Evolutionary conservation across 1,140 invertebrate genomes (phyloP), one percentile per base, ranked within the genome.

Genomic region (Trialeurodes vaporariorum): DNA sequence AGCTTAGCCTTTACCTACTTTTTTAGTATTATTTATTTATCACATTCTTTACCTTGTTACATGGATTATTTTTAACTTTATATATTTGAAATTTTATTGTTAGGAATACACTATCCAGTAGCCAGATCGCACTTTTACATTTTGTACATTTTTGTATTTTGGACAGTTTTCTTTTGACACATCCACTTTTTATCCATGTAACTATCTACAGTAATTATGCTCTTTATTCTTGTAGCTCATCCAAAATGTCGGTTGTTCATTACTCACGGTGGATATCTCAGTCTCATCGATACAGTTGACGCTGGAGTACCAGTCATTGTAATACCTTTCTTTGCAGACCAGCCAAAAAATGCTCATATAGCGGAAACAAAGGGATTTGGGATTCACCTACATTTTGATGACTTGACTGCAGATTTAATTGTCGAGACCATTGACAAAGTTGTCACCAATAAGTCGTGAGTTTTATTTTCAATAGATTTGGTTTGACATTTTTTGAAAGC

Each of bases 291-390:
- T 70, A 76, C 80, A 0, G 72, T 81, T 27, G 74, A 75, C 62
- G 70, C 69, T 59, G 76, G 79, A 11, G 78, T 82, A 21, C 81
- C 82, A 0, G 77, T 83, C 69, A 70, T 84, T 25, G 80, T 79
- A 68, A 77, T 88, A 11, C 86, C 87, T 0, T 71, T 89, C 26
- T 83, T 85, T 68, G 81, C 79, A 0, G 88, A 90, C 70, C 86
- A 89, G 72, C 78, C 76, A 9, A 76, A 79, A 65, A 81, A 81
- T 65, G 71, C 75, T 2, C 74, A 70, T 70, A 75, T 76, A 74
- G 76, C 77, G 60, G 65, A 75, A n/a, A 75, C 78, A 62, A 65
- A 70, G 13, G 75, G 78, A 66, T 76, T 79, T 66, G 79, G 78
- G n/a, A 59, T 67, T 25, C 23, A 27, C 12, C 27, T n/a, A 22